Conservation (phyloP, 2,113 vertebrate genomes). For the Takifugu flavidus region DNA sequence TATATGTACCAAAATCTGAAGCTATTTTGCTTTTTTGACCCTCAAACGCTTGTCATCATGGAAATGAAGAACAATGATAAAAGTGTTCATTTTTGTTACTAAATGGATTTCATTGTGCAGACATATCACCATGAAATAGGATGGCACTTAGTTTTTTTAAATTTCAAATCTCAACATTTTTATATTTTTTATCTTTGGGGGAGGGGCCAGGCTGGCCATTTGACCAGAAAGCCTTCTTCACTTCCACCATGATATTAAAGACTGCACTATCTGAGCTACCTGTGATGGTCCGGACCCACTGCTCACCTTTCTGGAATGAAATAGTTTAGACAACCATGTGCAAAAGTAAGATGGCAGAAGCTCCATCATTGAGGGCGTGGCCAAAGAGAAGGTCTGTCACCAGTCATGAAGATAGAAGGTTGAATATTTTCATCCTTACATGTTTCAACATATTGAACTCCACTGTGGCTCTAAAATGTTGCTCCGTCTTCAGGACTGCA, state of each 20-base stretch:
- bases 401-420: too few relatives aligned
- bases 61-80: constrained; percentile 68
- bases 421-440: too few relatives aligned
- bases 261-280: constrained; percentile 6
- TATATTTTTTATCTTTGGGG: constrained; percentile 64
- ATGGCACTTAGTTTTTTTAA: constrained; percentile 79
- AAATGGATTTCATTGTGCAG: constrained; percentile 88
- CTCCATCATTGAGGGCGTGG: not conserved
- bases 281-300: constrained; percentile 5
- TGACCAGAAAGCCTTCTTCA: not conserved
- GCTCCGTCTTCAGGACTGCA: too few relatives aligned
- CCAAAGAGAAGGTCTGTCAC: not conserved
- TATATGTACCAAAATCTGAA: constrained; percentile 88
- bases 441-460: too few relatives aligned
- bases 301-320: not conserved
- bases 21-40: constrained; percentile 79
- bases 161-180: constrained; percentile 67
- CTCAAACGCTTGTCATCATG: constrained; percentile 75
- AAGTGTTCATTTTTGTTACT: constrained; percentile 75
- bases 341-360: not conserved
- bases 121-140: constrained; percentile 82
- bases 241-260: constrained; percentile 4
- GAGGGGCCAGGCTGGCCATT: constrained; percentile 12
- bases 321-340: too few relatives aligned
- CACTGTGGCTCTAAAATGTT: too few relatives aligned